Evolutionary conservation across 2,113 vertebrate genomes (phyloP).

Genomic region (Arizona elegans): DNA sequence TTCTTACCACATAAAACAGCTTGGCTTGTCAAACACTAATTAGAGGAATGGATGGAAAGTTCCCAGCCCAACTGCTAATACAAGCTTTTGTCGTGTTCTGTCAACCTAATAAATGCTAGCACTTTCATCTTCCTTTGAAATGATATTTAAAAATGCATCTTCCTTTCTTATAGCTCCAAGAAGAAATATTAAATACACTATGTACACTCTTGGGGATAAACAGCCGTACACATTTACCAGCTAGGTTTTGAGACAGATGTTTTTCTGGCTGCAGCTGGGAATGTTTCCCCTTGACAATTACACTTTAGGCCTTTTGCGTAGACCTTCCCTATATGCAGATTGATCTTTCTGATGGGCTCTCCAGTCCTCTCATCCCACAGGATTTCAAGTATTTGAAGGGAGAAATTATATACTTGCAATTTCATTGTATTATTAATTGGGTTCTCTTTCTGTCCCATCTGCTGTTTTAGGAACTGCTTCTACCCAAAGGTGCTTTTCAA

Average conservation of each 20-base stretch:
- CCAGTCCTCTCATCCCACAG: too few species aligned
- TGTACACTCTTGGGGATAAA: neutral
- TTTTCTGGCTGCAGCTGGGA: neutral
- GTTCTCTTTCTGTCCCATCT: neutral
- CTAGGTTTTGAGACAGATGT: neutral
- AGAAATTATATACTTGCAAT: neutral
- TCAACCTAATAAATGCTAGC: neutral
- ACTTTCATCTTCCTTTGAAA: constrained; percentile 16
- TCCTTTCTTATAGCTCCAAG: neutral
- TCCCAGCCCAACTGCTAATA: neutral
- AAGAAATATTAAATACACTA: neutral
- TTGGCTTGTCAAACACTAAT: neutral
- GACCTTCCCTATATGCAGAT: neutral
- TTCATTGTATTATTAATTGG: neutral
- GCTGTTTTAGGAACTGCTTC: neutral
- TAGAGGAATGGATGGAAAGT: constrained; percentile 6
- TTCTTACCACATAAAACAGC: constrained; percentile 23
- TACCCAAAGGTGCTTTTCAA: neutral
- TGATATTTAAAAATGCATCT: neutral
- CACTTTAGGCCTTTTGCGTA: too few species aligned
- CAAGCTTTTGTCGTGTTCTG: constrained; percentile 7
- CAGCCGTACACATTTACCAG: neutral
- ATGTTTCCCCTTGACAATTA: neutral
- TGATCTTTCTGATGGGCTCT: neutral
- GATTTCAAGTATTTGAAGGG: neutral